Evolutionary conservation across 2,888 invertebrate species (phyloP).

Genomic region (Suillia variegata): DNA sequence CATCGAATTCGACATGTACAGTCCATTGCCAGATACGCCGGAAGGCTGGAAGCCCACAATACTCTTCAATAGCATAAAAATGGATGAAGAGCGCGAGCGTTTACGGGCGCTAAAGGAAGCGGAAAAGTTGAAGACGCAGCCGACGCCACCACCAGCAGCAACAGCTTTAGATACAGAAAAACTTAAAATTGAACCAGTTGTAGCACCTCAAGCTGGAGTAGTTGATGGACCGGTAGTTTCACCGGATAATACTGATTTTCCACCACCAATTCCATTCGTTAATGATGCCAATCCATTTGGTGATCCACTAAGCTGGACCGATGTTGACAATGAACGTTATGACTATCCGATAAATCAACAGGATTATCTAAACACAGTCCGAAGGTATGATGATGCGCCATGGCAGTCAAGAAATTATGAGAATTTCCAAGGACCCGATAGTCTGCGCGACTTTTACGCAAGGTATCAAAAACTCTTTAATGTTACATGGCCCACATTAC

Average conservation of each 20-base stretch:
- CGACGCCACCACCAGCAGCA: neutral
- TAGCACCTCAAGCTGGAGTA: no score
- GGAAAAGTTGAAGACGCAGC: neutral
- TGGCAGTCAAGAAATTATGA: no score
- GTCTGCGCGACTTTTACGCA: neutral
- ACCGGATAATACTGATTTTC: neutral
- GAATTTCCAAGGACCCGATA: neutral
- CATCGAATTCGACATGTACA: slow-evolving; percentile 45
- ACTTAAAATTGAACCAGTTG: no score
- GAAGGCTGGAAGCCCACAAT: slow-evolving; percentile 45
- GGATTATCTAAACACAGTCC: neutral
- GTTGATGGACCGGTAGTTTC: neutral
- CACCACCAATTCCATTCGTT: neutral
- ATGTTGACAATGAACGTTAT: neutral
- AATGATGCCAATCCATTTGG: neutral
- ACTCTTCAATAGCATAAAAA: slow-evolving; percentile 17
- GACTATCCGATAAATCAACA: neutral
- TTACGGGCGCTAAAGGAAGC: slow-evolving; percentile 21
- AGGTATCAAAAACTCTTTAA: neutral
- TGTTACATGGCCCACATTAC: neutral
- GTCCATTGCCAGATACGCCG: slow-evolving; percentile 43
- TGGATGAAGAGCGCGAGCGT: neutral
- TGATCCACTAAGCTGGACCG: neutral
- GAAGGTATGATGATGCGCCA: neutral
- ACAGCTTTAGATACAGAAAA: neutral